Evolutionary conservation across 2,797 vertebrate genomes (phyloP).

Genomic region (Pseudochirops corinnae): DNA sequence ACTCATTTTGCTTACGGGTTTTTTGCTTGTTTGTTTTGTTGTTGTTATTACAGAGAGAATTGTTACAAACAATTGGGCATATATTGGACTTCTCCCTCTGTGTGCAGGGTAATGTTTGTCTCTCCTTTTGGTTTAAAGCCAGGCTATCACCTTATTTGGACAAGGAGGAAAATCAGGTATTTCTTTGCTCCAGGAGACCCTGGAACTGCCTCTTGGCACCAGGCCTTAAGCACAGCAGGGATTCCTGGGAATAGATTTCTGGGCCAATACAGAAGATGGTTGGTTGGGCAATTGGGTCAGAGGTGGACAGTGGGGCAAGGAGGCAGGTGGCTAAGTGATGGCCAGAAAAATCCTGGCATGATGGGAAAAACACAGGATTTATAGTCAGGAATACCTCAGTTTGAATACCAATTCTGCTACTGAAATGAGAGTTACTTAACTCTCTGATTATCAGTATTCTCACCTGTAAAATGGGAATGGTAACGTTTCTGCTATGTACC

Average conservation of each 20-base stretch:
- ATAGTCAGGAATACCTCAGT: neutral
- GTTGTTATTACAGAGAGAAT: neutral
- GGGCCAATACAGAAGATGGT: neutral
- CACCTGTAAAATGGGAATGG: neutral
- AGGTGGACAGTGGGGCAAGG: neutral
- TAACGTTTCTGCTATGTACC: neutral
- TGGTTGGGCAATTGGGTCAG: neutral
- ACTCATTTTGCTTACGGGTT: neutral
- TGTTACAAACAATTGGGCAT: neutral
- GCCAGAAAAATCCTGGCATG: neutral
- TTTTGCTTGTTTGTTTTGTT: neutral
- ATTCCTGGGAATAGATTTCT: neutral
- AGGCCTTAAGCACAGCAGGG: neutral
- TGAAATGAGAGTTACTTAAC: neutral
- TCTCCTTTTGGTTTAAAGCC: neutral
- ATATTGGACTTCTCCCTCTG: neutral
- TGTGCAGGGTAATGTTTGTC: neutral
- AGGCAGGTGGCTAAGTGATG: neutral
- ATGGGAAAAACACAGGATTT: neutral
- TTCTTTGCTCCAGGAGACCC: neutral
- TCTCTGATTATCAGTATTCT: neutral
- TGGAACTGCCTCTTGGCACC: neutral
- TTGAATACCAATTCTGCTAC: neutral
- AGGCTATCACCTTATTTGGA: neutral
- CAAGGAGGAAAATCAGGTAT: neutral